Evolutionary conservation across 1,140 invertebrate species (phyloP).

Genomic region (Penaeus japonicus): DNA sequence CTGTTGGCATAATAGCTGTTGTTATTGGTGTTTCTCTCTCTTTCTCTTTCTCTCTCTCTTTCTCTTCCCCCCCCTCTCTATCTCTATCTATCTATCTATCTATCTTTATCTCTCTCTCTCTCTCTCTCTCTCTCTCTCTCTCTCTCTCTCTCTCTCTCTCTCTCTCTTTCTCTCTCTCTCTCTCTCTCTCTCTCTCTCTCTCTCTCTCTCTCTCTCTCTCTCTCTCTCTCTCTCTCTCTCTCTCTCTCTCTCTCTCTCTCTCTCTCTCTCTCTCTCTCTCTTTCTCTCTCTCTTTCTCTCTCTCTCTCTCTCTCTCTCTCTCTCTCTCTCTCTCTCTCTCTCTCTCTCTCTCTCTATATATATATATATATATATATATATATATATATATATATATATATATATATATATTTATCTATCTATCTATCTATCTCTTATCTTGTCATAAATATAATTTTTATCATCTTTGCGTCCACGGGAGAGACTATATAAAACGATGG

Average conservation of each 20-base stretch:
- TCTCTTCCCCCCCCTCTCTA: background rate
- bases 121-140: slow-evolving; percentile 10
- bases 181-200: background rate
- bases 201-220: background rate
- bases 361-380: no score
- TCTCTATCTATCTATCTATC: background rate
- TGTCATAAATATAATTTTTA: no score
- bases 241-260: background rate
- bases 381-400: no score
- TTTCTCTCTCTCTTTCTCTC: background rate
- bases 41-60: background rate
- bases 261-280: background rate
- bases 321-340: background rate
- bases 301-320: background rate
- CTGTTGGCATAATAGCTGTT: no score
- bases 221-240: background rate
- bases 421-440: background rate
- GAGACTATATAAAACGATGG: no score
- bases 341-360: no score
- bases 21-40: background rate
- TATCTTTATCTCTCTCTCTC: slow-evolving; percentile 1
- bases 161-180: background rate
- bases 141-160: background rate
- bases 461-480: no score
- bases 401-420: no score